Conservation (phyloP, 1,140 invertebrate species). For the Telenomus remus region DNA sequence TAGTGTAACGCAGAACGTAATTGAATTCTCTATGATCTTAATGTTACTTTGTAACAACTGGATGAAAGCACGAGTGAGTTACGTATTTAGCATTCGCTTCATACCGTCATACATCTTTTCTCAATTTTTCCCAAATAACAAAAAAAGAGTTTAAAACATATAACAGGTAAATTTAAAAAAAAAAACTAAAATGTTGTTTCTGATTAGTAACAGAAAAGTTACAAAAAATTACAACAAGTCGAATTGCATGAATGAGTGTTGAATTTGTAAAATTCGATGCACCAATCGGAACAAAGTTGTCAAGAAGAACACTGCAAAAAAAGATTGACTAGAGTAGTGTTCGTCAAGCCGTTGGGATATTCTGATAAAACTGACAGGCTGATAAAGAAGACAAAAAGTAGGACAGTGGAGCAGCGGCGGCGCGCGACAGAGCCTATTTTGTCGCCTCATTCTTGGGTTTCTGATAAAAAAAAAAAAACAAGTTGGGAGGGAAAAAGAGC, state of each 20-base stretch:
- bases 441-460: conserved; percentile 3
- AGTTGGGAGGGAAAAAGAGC: conserved; percentile 7
- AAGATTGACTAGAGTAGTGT: too few species aligned
- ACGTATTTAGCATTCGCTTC: not conserved
- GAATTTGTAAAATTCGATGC: too few species aligned
- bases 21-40: conserved; percentile 29
- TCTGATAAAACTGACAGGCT: not conserved
- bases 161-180: too few species aligned
- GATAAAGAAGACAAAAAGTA: conserved; percentile 18
- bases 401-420: conserved; percentile 21
- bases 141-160: too few species aligned
- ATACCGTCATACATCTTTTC: not conserved
- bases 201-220: too few species aligned
- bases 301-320: too few species aligned
- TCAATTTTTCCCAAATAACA: too few species aligned
- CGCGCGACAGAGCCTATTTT: conserved; percentile 28
- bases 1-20: conserved; percentile 11
- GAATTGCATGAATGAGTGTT: too few species aligned
- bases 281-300: too few species aligned
- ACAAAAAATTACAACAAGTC: too few species aligned
- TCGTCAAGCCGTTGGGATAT: too few species aligned
- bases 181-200: too few species aligned
- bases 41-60: conserved; percentile 12
- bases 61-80: not conserved
- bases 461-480: conserved; percentile 25